These are phyloP conservation scores for Helostoma temminkii DNA, from an alignment of 2,797 vertebrate species.

Conservation along the genomic window DNA sequence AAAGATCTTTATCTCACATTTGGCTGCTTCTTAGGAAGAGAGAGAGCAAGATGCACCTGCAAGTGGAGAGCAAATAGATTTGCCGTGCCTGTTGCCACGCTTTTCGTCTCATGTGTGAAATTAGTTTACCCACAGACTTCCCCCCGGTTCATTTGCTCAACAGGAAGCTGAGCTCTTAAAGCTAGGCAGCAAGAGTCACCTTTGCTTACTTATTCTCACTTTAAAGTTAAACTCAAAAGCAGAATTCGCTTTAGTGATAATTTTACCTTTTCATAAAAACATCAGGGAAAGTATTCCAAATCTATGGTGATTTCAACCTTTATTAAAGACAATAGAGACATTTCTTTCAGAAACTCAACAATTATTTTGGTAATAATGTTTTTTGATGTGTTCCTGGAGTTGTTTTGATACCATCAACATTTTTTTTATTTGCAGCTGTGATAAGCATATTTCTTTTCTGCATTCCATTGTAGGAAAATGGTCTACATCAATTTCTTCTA, in stretches of 20 bases:
- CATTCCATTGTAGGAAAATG: neutral
- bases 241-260: neutral
- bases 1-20: conserved; percentile 59
- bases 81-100: conserved; percentile 30
- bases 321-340: too few species aligned
- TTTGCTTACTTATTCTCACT: too few species aligned
- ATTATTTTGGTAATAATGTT: too few species aligned
- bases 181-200: conserved; percentile 18
- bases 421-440: too few species aligned
- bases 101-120: conserved; percentile 64
- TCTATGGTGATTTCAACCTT: too few species aligned
- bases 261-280: neutral
- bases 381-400: too few species aligned
- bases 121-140: conserved; percentile 70
- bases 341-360: too few species aligned
- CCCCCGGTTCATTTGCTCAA: conserved; percentile 63
- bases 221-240: too few species aligned
- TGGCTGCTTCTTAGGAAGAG: conserved; percentile 40
- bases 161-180: conserved; percentile 73
- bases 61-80: conserved; percentile 49
- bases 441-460: neutral
- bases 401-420: too few species aligned
- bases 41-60: conserved; percentile 58
- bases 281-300: neutral
- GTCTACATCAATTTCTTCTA: neutral